These are phyloP conservation scores for Balanococcus diminutus DNA, from an alignment of 2,888 invertebrate genomes.

Conservation along the genomic window DNA sequence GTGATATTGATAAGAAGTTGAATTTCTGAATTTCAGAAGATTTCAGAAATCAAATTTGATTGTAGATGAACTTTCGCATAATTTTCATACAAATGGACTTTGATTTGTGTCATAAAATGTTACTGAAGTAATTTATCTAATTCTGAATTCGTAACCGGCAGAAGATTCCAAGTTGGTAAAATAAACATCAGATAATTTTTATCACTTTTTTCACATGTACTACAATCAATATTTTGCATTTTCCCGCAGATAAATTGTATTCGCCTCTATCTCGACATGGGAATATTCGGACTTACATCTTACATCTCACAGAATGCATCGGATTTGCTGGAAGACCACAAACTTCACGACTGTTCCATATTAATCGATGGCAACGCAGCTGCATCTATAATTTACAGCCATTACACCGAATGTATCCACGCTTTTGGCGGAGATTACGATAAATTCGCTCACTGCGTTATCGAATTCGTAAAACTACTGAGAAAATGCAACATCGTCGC, in stretches of 20 bases:
- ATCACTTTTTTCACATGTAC: too few relatives aligned
- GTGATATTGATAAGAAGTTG: too few relatives aligned
- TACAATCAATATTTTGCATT: background rate
- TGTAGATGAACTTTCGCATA: too few relatives aligned
- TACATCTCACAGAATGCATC: conserved; percentile 73
- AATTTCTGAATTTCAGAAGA: too few relatives aligned
- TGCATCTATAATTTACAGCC: conserved; percentile 72
- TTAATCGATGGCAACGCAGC: conserved; percentile 83
- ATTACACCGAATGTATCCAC: conserved; percentile 68
- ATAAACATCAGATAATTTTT: too few relatives aligned
- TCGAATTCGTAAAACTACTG: conserved; percentile 73
- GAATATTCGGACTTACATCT: conserved; percentile 83
- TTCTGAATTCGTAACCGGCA: too few relatives aligned
- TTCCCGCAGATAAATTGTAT: background rate
- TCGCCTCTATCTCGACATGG: conserved; percentile 70
- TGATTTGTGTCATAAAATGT: too few relatives aligned
- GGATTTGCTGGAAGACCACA: conserved; percentile 68
- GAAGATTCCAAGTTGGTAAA: too few relatives aligned
- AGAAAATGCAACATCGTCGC: conserved; percentile 74
- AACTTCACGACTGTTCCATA: conserved; percentile 72
- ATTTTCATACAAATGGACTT: too few relatives aligned
- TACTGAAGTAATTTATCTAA: too few relatives aligned
- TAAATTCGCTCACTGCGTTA: conserved; percentile 70
- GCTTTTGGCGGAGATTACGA: conserved; percentile 89
- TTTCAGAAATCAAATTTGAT: too few relatives aligned